Conservation (phyloP, 1,140 invertebrate species). For the Diachasmimorpha longicaudata region DNA sequence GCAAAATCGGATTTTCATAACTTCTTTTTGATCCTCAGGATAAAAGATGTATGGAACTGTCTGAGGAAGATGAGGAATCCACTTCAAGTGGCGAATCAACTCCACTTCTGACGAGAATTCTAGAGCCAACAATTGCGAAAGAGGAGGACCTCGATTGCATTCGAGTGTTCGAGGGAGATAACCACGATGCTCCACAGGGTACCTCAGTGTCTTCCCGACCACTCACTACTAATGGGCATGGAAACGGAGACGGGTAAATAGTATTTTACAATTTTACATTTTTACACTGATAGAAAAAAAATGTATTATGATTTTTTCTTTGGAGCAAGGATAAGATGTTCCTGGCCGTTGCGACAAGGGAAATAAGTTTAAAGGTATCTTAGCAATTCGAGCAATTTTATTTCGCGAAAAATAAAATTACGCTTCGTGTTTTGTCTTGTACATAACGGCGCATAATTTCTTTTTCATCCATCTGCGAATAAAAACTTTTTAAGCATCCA, state of each 20-base stretch:
- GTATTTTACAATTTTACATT: neutral
- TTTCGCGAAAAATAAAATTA: no score
- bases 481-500: no score
- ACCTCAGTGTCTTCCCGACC: neutral
- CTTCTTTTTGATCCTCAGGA: constrained; percentile 38
- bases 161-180: neutral
- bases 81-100: constrained; percentile 37
- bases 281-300: neutral
- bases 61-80: constrained; percentile 31
- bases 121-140: constrained; percentile 38
- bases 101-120: constrained; percentile 34
- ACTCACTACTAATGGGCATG: constrained; percentile 33
- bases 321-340: no score
- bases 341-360: no score
- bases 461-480: no score
- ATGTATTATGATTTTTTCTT: no score
- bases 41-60: constrained; percentile 47
- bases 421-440: no score
- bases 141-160: constrained; percentile 36
- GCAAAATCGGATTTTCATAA: neutral
- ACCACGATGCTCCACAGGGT: neutral
- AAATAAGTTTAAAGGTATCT: no score
- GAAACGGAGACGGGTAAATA: constrained; percentile 33
- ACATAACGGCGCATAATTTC: no score
- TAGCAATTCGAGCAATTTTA: no score